phyloP scores from a whole-genome alignment of 2,797 vertebrate species.

The Alectoris magna region DNA sequence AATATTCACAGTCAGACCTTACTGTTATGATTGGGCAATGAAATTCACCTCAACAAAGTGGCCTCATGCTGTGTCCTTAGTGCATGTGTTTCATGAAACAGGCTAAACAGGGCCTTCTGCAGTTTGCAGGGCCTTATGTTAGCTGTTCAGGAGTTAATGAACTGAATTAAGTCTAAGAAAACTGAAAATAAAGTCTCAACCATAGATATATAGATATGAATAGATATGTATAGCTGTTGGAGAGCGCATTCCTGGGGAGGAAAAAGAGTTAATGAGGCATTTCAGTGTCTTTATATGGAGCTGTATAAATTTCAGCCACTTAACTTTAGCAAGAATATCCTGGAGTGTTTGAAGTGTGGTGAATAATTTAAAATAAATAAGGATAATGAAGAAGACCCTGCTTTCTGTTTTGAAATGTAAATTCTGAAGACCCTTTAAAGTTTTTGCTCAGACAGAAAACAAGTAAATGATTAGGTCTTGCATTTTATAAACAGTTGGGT shows the following conservation, averaged over 20 bases:
- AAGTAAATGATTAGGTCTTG: not conserved
- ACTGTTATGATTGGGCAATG: not conserved
- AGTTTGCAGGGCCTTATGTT: conserved; percentile 19
- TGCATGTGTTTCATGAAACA: not conserved
- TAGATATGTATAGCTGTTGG: not conserved
- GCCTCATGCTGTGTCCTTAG: conserved; percentile 11
- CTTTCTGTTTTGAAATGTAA: conserved; percentile 29
- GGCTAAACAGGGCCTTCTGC: not conserved
- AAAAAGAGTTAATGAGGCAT: conserved; percentile 64
- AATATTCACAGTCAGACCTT: not conserved
- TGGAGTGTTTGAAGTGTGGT: conserved; percentile 9
- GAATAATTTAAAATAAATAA: conserved; percentile 62
- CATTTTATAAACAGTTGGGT: not conserved
- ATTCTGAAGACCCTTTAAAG: conserved; percentile 25
- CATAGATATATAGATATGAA: not conserved
- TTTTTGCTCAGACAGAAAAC: not conserved
- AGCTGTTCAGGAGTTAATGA: conserved; percentile 64
- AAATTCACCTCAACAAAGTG: conserved; percentile 4
- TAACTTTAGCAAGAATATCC: conserved; percentile 33
- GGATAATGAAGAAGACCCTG: conserved; percentile 29
- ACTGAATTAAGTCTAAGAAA: conserved; percentile 61
- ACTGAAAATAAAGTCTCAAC: conserved; percentile 50
- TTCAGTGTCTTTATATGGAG: conserved; percentile 47
- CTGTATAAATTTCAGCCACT: conserved; percentile 52
- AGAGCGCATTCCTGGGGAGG: conserved; percentile 31